Percentiles rank a stretch among this genome's conserved stretches.
Evolutionary conservation across 2,113 vertebrate genomes (phyloP).

Genomic region (Phylloscopus trochilus): DNA sequence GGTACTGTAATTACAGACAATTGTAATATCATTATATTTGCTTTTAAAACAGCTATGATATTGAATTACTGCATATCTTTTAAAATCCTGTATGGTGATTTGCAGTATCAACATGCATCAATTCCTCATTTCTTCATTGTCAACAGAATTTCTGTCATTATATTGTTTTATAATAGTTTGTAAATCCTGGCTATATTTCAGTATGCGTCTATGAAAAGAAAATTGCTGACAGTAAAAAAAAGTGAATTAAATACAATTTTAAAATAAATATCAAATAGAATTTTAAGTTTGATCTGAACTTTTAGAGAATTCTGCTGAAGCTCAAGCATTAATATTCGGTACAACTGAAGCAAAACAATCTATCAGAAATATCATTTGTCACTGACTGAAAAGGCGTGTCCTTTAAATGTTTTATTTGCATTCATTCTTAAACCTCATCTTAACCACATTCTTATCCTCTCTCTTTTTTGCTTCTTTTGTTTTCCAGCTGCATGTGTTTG

Average conservation of each 20-base stretch:
- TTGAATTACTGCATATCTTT: neutral
- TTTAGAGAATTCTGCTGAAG: neutral
- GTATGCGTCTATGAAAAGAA: neutral
- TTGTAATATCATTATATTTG: neutral
- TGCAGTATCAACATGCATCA: neutral
- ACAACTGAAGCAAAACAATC: neutral
- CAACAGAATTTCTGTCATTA: neutral
- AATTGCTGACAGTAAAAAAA: neutral
- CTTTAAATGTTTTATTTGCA: neutral
- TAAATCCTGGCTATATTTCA: neutral
- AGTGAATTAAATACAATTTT: neutral
- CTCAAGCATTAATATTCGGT: neutral
- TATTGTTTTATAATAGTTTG: neutral
- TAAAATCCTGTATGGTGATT: neutral
- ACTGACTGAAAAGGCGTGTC: neutral
- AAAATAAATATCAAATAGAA: neutral
- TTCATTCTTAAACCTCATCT: neutral
- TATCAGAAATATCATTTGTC: neutral
- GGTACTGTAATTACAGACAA: neutral
- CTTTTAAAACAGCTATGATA: neutral
- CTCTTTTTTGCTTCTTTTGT: neutral
- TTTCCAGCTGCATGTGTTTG: neutral
- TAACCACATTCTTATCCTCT: neutral
- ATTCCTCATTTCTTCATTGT: neutral
- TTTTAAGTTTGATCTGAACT: neutral